Conservation (phyloP, 2,113 vertebrate genomes). For the Chloroceryle aenea region DNA sequence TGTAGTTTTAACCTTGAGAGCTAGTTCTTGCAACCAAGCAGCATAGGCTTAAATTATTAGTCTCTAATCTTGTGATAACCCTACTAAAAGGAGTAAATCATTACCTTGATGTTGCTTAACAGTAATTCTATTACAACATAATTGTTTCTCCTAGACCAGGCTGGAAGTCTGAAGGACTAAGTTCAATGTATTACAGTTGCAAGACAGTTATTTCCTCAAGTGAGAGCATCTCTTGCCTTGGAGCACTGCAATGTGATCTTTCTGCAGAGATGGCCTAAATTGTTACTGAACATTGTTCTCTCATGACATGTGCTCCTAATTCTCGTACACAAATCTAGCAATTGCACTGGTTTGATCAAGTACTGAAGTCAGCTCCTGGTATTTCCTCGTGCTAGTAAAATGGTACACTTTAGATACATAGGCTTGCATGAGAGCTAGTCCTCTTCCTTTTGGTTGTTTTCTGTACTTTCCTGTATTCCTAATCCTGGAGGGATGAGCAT, state of each 20-base stretch:
- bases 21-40: neutral
- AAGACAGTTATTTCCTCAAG: neutral
- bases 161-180: neutral
- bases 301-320: neutral
- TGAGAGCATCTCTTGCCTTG: accelerated
- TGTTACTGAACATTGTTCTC: neutral
- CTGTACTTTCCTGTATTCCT: neutral
- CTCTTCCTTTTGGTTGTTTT: neutral
- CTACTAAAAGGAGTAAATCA: neutral
- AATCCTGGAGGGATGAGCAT: neutral
- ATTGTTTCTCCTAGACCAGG: neutral
- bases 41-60: neutral
- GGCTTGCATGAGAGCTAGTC: neutral
- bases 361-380: neutral
- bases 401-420: neutral
- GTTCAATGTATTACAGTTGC: neutral
- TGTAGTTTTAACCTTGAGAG: neutral
- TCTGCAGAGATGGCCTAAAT: neutral
- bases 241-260: neutral
- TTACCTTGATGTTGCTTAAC: conserved; percentile 20
- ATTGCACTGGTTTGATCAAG: neutral
- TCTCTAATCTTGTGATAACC: neutral
- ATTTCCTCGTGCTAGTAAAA: neutral
- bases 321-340: neutral
- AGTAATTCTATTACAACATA: neutral